phyloP scores from a whole-genome alignment of 1,140 invertebrate species.

The Ruditapes philippinarum region DNA sequence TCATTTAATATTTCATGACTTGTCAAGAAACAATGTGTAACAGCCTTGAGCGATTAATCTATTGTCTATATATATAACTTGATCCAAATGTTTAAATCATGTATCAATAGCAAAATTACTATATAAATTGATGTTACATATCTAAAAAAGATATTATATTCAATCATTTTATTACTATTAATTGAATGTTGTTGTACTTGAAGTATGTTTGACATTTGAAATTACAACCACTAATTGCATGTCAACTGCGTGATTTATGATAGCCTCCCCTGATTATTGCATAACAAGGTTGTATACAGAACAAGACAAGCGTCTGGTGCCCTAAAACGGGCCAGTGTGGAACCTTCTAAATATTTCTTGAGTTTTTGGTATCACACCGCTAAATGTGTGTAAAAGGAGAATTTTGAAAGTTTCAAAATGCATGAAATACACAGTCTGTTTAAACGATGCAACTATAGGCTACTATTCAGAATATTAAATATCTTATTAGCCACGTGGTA shows the following conservation, averaged over 20 bases:
- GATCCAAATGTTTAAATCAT: too few relatives aligned
- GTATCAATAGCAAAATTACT: background rate
- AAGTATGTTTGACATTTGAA: background rate
- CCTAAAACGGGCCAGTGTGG: background rate
- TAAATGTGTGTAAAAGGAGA: background rate
- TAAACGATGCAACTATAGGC: too few relatives aligned
- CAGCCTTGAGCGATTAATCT: too few relatives aligned
- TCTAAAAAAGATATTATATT: background rate
- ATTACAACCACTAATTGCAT: background rate
- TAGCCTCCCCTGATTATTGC: too few relatives aligned
- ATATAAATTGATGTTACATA: background rate
- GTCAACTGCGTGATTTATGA: background rate
- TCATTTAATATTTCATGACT: too few relatives aligned
- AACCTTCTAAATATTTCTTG: background rate
- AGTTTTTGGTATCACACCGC: background rate
- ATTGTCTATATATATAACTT: too few relatives aligned
- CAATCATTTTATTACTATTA: background rate
- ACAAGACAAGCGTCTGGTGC: too few relatives aligned
- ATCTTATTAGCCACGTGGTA: too few relatives aligned
- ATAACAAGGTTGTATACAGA: too few relatives aligned
- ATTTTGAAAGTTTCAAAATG: background rate
- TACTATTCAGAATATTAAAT: too few relatives aligned
- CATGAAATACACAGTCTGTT: too few relatives aligned
- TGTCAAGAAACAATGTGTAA: too few relatives aligned
- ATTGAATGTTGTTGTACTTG: background rate